phyloP scores from a whole-genome alignment of 2,797 vertebrate genomes.

The Stomatorhinus walkeri region DNA sequence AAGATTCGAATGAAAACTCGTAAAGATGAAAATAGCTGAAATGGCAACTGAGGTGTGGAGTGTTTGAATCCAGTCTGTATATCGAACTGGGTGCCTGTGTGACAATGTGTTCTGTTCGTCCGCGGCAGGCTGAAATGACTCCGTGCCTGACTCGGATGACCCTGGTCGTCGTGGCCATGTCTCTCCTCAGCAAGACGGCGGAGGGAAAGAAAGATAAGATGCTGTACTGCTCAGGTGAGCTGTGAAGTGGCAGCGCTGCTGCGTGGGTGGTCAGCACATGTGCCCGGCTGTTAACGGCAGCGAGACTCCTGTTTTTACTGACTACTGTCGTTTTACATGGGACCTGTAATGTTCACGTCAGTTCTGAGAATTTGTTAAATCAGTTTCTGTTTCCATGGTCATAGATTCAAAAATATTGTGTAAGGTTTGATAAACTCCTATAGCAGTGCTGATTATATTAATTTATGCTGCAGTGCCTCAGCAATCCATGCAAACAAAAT shows the following conservation, averaged over 20 bases:
- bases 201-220: slow-evolving; percentile 22
- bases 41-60: neutral
- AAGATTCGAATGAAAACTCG: neutral
- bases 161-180: slow-evolving; percentile 3
- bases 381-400: neutral
- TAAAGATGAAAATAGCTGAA: neutral
- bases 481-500: neutral
- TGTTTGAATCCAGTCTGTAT: neutral
- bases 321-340: neutral
- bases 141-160: neutral
- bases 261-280: neutral
- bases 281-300: neutral
- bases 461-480: neutral
- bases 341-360: neutral
- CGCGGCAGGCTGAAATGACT: slow-evolving; percentile 13
- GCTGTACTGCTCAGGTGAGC: slow-evolving; percentile 28
- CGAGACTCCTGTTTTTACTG: neutral
- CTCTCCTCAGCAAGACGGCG: neutral
- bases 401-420: neutral
- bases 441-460: neutral
- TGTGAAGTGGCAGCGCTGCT: neutral
- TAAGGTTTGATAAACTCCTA: neutral
- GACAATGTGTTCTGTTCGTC: neutral
- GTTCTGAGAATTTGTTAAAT: neutral
- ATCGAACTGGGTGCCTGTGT: neutral